Evolutionary conservation across 2,888 invertebrate species (phyloP).

Genomic region (Stenoptilia bipunctidactyla): DNA sequence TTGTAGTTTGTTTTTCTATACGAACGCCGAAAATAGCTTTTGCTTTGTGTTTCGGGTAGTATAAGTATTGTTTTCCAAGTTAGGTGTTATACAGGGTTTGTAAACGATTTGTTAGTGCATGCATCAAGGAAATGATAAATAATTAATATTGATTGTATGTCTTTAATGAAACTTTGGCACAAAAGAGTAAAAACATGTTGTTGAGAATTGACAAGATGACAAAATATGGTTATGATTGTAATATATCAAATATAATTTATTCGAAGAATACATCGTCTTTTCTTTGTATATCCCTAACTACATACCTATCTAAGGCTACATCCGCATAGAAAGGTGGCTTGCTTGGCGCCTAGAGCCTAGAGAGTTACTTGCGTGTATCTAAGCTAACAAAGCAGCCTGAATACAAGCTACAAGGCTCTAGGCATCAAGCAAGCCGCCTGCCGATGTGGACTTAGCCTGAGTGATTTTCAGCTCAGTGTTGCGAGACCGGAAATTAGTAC

Average conservation of each 20-base stretch:
- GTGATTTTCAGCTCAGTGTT: no score
- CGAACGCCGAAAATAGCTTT: neutral
- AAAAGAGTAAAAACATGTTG: conserved; percentile 47
- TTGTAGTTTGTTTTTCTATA: neutral
- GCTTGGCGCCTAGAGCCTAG: no score
- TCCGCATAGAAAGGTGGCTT: no score
- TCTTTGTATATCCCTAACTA: no score
- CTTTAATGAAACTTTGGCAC: conserved; percentile 44
- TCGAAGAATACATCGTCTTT: conserved; percentile 16
- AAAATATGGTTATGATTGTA: conserved; percentile 52
- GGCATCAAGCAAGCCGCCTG: no score
- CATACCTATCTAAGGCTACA: no score
- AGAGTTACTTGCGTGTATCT: no score
- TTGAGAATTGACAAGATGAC: conserved; percentile 60
- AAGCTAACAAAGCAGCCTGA: no score
- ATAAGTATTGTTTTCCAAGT: neutral
- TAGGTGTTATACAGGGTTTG: conserved; percentile 4
- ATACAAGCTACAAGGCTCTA: no score
- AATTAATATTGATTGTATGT: conserved; percentile 21
- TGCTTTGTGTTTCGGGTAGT: no score
- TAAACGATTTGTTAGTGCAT: neutral
- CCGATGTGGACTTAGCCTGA: no score
- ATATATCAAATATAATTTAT: conserved; percentile 66
- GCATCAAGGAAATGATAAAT: conserved; percentile 21
- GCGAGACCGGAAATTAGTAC: no score